phyloP scores from a whole-genome alignment of 2,113 vertebrate species.

The Galbula dea region DNA sequence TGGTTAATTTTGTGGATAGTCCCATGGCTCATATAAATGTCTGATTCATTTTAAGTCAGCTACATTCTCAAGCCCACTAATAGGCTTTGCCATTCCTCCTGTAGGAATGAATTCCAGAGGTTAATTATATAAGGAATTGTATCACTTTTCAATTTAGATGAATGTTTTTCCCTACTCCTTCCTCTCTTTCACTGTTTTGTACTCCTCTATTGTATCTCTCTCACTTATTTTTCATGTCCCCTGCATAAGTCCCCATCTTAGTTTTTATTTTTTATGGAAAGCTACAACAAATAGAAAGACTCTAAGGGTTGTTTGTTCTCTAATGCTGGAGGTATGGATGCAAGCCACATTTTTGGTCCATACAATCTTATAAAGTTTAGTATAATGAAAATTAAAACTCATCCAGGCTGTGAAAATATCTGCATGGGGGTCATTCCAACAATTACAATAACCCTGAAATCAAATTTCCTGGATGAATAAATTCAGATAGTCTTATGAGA shows the following conservation, averaged over 20 bases:
- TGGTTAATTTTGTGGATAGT: neutral
- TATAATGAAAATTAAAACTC: neutral
- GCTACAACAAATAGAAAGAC: neutral
- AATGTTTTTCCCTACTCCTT: neutral
- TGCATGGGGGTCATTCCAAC: neutral
- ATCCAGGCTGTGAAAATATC: neutral
- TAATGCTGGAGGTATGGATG: neutral
- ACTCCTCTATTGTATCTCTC: neutral
- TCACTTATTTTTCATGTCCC: neutral
- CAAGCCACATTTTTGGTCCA: neutral
- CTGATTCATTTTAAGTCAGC: neutral
- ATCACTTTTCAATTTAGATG: neutral
- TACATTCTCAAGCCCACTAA: neutral
- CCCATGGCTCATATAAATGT: neutral
- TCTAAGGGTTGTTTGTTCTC: neutral
- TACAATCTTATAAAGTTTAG: neutral
- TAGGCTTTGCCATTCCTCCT: neutral
- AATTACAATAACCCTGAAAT: neutral
- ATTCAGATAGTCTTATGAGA: neutral
- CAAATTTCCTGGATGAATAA: slow-evolving; percentile 25
- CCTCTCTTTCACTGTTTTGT: neutral
- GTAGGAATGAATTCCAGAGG: neutral
- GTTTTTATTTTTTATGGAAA: neutral
- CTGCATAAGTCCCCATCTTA: neutral
- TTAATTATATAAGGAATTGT: neutral